phyloP scores from a whole-genome alignment of 2,797 vertebrate species.

The Lacerta agilis region DNA sequence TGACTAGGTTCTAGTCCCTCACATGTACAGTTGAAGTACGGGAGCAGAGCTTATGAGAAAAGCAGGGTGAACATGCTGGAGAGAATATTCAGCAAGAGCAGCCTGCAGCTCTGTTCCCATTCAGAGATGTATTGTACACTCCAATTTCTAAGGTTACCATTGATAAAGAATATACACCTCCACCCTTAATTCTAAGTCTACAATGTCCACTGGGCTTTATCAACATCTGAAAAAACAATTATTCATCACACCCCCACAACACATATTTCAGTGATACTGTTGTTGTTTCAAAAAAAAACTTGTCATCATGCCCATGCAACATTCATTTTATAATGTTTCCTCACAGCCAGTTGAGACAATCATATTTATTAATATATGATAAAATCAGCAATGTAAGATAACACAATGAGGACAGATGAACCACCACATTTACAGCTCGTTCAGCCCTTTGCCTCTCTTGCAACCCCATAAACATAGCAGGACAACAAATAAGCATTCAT shows the following conservation, averaged over 20 bases:
- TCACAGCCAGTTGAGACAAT: not conserved
- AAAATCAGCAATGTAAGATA: not conserved
- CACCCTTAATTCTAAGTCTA: not conserved
- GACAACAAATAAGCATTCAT: not conserved
- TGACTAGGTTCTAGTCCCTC: too few relatives aligned
- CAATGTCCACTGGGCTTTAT: not conserved
- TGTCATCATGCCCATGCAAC: not conserved
- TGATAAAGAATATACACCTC: not conserved
- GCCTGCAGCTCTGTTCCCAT: not conserved
- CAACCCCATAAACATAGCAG: not conserved
- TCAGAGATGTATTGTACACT: not conserved
- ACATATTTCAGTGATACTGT: not conserved
- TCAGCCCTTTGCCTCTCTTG: not conserved
- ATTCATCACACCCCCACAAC: too few relatives aligned
- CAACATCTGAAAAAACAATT: too few relatives aligned
- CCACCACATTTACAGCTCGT: not conserved
- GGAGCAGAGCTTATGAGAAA: not conserved
- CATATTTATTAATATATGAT: not conserved
- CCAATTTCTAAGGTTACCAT: not conserved
- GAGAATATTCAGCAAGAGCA: not conserved
- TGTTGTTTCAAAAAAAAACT: fast-evolving
- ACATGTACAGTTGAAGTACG: not conserved
- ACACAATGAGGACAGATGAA: not conserved
- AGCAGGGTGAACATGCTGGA: not conserved
- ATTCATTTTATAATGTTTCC: not conserved